Evolutionary conservation across 2,888 invertebrate genomes (phyloP).

Genomic region (Labia minor): DNA sequence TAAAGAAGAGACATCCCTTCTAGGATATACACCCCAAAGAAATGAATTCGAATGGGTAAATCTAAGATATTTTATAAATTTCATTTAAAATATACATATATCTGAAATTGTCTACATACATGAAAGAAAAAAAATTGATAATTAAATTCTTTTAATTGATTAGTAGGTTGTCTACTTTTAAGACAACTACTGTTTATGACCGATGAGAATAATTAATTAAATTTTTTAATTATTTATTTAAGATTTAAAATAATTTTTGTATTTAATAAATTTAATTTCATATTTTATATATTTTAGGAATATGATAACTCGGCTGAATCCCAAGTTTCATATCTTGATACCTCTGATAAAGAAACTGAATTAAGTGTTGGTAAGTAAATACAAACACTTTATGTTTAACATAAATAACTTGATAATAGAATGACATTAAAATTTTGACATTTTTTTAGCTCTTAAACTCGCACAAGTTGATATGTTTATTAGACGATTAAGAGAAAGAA

Average conservation of each 20-base stretch:
- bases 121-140: constrained; percentile 7
- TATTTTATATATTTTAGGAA: constrained; percentile 48
- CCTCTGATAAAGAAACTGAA: constrained; percentile 72
- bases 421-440: too few species aligned
- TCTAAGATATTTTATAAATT: neutral
- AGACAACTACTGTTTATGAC: neutral
- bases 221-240: too few species aligned
- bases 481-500: constrained; percentile 68
- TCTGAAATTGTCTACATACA: neutral
- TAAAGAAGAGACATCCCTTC: constrained; percentile 71
- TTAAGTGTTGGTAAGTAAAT: constrained; percentile 59
- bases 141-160: neutral
- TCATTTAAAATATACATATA: neutral
- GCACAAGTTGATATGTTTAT: constrained; percentile 89
- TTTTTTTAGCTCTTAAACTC: constrained; percentile 60
- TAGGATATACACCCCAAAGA: constrained; percentile 89
- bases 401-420: too few species aligned
- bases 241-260: too few species aligned
- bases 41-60: constrained; percentile 91
- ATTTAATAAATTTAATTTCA: constrained; percentile 2
- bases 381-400: too few species aligned
- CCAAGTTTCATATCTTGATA: constrained; percentile 70
- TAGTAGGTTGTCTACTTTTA: neutral
- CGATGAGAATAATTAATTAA: too few species aligned
- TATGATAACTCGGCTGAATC: constrained; percentile 86